These are phyloP conservation scores for Peromyscus attwateri DNA, from an alignment of 2,797 vertebrate species.

Conservation along the genomic window DNA sequence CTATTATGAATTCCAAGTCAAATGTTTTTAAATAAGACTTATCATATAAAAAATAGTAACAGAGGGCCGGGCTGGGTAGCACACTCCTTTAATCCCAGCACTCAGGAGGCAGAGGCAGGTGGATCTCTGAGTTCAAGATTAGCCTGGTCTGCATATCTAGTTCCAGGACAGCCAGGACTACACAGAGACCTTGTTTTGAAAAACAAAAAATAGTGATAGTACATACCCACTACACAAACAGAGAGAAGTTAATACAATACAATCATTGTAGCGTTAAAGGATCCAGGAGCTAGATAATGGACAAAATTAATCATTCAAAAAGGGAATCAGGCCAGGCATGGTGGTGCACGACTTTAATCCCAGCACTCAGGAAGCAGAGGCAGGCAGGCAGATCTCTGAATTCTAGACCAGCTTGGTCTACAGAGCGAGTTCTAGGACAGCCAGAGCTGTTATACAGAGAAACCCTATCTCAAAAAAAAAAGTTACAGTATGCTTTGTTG, in stretches of 20 bases:
- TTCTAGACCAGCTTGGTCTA: neutral
- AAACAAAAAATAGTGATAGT: neutral
- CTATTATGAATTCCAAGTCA: conserved; percentile 1
- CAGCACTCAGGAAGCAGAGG: neutral
- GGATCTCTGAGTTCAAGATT: neutral
- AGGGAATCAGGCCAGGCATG: neutral
- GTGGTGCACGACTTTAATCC: neutral
- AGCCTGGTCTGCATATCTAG: neutral
- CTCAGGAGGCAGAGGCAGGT: neutral
- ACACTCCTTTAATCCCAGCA: neutral
- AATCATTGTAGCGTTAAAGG: neutral
- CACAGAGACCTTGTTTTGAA: neutral
- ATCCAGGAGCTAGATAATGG: neutral
- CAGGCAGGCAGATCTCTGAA: neutral
- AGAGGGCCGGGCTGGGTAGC: neutral
- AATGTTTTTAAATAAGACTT: neutral
- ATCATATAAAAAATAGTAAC: neutral
- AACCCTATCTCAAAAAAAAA: neutral
- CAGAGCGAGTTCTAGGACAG: neutral
- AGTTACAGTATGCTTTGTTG: neutral
- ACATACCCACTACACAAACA: neutral
- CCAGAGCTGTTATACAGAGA: neutral
- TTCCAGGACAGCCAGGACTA: neutral
- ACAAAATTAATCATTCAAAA: neutral
- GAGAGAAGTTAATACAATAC: neutral